Base-by-base conservation (phyloP, 2,113 vertebrate genomes). In the Pomatorhinus ruficollis region DNA sequence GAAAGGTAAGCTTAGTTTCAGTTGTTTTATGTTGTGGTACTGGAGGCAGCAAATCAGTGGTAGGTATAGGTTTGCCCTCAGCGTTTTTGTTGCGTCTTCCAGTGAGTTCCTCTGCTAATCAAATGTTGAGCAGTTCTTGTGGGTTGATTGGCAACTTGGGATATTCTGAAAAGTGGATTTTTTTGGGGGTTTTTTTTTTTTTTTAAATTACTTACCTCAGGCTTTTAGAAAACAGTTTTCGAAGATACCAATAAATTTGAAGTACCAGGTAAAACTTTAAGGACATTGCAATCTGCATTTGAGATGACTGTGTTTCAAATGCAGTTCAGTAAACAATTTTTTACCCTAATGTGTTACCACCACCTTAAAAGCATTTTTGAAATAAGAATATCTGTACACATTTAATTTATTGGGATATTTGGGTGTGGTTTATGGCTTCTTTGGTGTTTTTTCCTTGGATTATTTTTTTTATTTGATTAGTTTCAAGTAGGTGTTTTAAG, bases 1-100 rank as follows among this genome's bases (percentile, higher is more conserved):
- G 99, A 97, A 99, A 99, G 99, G 99, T 99, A 99, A 97, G 66
- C 27, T 85, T 87, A 19, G 39, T 81, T 71, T 92, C 64, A 66
- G 33, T 72, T 95, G 18, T 31, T 33, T 76, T 50, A 40, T 52
- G 5, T 56, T 93, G 72, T 47, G 20, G 17, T 15, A 1, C 40
- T 54, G 69, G 84, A 83, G 33, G 40, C 49, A 78, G 35, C 9
- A 52, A 42, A 76, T 25, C 49, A 56, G 15, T 65, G 49, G 30
- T 92, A 40, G 11, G 6, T 63, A 4, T 28, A 44, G 33, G 30
- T 71, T 95, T 83, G 74, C 37, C 25, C 23, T 83, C 37, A 31
- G 3, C 33, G 44, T 57, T 71, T 64, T 77, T 59, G 8, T 81
- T 52, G 31, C 22, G 37, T 25, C 19, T 87, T 89, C 28, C 28